Base-by-base conservation (phyloP, 1,140 invertebrate genomes). In the Cyphomyrmex costatus region DNA sequence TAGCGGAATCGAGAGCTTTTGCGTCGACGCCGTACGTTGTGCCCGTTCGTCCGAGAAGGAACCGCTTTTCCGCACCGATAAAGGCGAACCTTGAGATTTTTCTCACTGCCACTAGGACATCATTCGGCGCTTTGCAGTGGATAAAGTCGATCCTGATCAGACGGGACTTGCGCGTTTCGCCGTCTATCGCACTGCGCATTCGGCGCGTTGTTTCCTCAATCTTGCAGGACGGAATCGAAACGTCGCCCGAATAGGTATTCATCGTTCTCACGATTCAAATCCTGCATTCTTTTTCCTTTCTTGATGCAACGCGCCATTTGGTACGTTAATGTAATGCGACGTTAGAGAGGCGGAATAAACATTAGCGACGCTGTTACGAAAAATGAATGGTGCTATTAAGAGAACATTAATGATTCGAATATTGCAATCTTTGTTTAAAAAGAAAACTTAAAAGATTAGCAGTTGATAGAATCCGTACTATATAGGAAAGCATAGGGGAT, bases 121-220 rank as follows among this genome's bases (percentile, higher is more conserved):
- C 19, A 68, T 21, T 79, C 53, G 56, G 3, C 42, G 33, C 53
- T 60, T 30, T n/a, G 51, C 79, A 60, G 51, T 73, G 27, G n/a
- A 83, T 83, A 60, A 73, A 49, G 71, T 61, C 79, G 79, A 83
- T 83, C 2, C 14, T 46, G 66, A 73, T 82, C 79, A 58, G 53
- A 7, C 3, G n/a, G 16, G 4, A 16, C 21, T 53, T 46, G 61
- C 46, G 73, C 56, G 16, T 21, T 5, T 19, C 10, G 24, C 10
- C 27, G 19, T 53, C 14, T 68, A 51, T 79, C 33, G 63, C 51
- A 36, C n/a, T 19, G 51, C 21, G 30, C 60, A 36, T 46, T 56
- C 36, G 61, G 1, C 16, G 16, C 53, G 49, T 27, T 24, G 19
- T 77, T 49, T 49, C 21, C 21, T 53, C 49, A 65, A 70, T 70